Evolutionary conservation across 2,113 vertebrate species (phyloP), one percentile per base, ranked within the genome.

Genomic region (Oreocharis arfaki): DNA sequence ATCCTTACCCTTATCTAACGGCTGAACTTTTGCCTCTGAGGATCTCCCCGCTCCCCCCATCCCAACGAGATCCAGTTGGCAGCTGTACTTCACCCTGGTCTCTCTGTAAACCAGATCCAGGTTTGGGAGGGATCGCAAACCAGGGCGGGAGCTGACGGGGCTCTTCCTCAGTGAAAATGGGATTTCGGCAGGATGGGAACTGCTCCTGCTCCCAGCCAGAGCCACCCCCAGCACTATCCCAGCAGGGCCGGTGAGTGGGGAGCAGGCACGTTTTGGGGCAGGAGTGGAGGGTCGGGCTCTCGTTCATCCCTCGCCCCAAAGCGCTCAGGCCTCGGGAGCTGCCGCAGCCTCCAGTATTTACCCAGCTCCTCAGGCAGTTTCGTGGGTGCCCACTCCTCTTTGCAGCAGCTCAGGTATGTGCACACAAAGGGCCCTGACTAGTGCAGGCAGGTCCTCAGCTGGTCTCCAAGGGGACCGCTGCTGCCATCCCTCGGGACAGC

Each of bases 1-100:
- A 3, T 26, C 47, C 2, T 42, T 23, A 24, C 75, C 65, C 93
- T 94, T 95, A 94, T 96, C 93, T 89, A 42, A 73, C 1, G 0
- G 69, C 78, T 97, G 87, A 97, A 93, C 92, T 93, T 96, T 93
- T 94, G 96, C 95, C 96, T 91, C 82, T 1, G 1, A 75, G 60
- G 20, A 91, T 75, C 77, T 68, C 64, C 91, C 42, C 0, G 0
- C 86, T 75, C 16, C 57, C 65, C 71, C 55, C 49, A 60, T 11
- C 57, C 75, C 3, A 1, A 20, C 2, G 0, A 8, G 4, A 61
- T 37, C 80, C 53, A 35, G 1, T 0, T 4, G 79, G 57, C 70
- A 63, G 41, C 44, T 2, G 3, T 1, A 8, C 44, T 83, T 50
- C 1, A 0, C 37, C 42, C 67, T 0, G 0, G 20, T 1, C 0